Evolutionary conservation across 2,888 invertebrate genomes (phyloP).

Genomic region (Bellardia bayeri): DNA sequence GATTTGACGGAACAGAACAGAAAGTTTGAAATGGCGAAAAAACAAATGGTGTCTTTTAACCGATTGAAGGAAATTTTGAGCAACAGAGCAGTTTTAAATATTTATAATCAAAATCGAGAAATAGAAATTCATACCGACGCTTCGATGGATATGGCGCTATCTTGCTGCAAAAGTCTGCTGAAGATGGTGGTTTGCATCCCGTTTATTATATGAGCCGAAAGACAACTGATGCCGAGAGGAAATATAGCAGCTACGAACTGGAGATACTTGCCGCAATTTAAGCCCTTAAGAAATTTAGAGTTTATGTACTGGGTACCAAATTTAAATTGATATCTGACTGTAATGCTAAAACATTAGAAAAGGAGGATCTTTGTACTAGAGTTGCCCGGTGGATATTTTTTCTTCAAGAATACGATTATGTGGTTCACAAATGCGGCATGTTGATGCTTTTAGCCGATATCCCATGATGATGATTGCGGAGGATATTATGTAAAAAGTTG

Average conservation of each 20-base stretch:
- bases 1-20: conserved; percentile 60
- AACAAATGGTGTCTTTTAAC: conserved; percentile 73
- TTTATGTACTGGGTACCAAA: conserved; percentile 73
- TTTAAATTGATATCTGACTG: conserved; percentile 74
- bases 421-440: no score
- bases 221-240: conserved; percentile 43
- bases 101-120: conserved; percentile 60
- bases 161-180: conserved; percentile 52
- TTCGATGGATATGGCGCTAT: conserved; percentile 66
- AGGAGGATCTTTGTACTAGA: conserved; percentile 68
- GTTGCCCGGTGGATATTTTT: conserved; percentile 72
- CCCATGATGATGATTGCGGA: no score
- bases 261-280: conserved; percentile 60
- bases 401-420: no score
- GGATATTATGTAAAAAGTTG: conserved; percentile 46
- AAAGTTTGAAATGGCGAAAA: conserved; percentile 68
- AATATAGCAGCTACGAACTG: conserved; percentile 54
- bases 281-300: conserved; percentile 75
- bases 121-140: conserved; percentile 49
- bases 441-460: no score
- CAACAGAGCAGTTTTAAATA: conserved; percentile 61
- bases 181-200: conserved; percentile 34
- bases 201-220: conserved; percentile 58
- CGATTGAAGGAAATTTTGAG: conserved; percentile 60
- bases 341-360: conserved; percentile 68